Conservation (phyloP, 2,888 invertebrate species). For the Lutraria lutraria region DNA sequence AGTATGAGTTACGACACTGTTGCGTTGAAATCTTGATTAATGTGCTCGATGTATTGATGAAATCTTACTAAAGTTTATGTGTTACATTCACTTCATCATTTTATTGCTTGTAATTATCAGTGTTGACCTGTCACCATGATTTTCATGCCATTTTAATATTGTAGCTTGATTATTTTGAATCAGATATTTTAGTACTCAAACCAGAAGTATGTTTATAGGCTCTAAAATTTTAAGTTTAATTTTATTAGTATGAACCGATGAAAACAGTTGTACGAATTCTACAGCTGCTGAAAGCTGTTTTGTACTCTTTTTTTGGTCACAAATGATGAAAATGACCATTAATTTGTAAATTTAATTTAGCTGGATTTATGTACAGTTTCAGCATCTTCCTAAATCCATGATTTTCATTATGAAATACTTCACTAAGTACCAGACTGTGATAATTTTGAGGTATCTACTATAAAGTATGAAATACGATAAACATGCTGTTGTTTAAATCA, state of each 20-base stretch:
- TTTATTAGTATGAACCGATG: background rate
- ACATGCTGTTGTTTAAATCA: too few species aligned
- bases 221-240: background rate
- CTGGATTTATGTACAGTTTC: background rate
- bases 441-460: too few species aligned
- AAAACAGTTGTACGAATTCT: background rate
- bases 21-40: too few species aligned
- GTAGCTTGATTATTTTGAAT: background rate
- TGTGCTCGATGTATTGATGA: slow-evolving; percentile 18
- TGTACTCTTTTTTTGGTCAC: background rate
- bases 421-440: too few species aligned
- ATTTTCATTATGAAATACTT: too few species aligned
- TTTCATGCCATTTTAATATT: slow-evolving; percentile 21
- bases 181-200: background rate
- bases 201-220: background rate
- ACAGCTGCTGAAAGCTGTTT: background rate
- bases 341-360: background rate
- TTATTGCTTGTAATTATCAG: slow-evolving; percentile 13
- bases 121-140: background rate
- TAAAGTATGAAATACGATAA: too few species aligned
- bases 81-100: background rate
- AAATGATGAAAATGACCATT: background rate
- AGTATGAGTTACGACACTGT: too few species aligned
- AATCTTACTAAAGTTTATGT: background rate
- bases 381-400: too few species aligned